These are phyloP conservation scores for Drosophila bunnanda DNA, from an alignment of 2,888 invertebrate species.

Conservation along the genomic window DNA sequence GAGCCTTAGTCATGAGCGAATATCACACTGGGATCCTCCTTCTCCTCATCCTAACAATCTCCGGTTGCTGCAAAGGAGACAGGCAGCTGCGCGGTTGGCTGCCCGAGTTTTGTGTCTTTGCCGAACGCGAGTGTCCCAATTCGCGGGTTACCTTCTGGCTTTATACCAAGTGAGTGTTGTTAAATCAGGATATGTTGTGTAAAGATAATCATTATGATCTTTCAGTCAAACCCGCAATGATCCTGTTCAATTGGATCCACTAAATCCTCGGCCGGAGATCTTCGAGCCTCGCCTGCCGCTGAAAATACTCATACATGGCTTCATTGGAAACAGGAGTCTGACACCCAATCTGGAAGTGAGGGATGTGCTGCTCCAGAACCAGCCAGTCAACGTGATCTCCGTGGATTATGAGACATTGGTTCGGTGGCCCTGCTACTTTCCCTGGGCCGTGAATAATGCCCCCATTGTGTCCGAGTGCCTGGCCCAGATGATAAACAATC, in stretches of 20 bases:
- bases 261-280: slow-evolving; percentile 41
- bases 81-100: slow-evolving; percentile 28
- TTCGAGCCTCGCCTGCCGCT: slow-evolving; percentile 84
- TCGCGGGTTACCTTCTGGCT: slow-evolving; percentile 87
- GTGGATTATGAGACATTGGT: slow-evolving; percentile 88
- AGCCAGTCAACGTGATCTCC: slow-evolving; percentile 87
- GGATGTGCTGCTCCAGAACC: slow-evolving; percentile 86
- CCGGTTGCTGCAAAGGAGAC: slow-evolving; percentile 5
- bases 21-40: slow-evolving; percentile 19
- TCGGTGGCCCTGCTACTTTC: slow-evolving; percentile 86
- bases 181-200: too few species aligned
- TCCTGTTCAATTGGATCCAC: slow-evolving; percentile 85
- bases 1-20: slow-evolving; percentile 54
- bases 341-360: slow-evolving; percentile 87
- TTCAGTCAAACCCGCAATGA: slow-evolving; percentile 39
- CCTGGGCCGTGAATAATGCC: slow-evolving; percentile 86
- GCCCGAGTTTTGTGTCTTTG: slow-evolving; percentile 62
- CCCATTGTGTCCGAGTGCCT: slow-evolving; percentile 87
- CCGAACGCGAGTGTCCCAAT: slow-evolving; percentile 86
- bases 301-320: slow-evolving; percentile 88
- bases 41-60: slow-evolving; percentile 5
- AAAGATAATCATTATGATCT: neutral
- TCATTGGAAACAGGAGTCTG: slow-evolving; percentile 86
- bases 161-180: slow-evolving; percentile 86
- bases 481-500: slow-evolving; percentile 86